These are phyloP conservation scores for Megalonaias nervosa DNA, from an alignment of 1,140 invertebrate species.

Conservation along the genomic window DNA sequence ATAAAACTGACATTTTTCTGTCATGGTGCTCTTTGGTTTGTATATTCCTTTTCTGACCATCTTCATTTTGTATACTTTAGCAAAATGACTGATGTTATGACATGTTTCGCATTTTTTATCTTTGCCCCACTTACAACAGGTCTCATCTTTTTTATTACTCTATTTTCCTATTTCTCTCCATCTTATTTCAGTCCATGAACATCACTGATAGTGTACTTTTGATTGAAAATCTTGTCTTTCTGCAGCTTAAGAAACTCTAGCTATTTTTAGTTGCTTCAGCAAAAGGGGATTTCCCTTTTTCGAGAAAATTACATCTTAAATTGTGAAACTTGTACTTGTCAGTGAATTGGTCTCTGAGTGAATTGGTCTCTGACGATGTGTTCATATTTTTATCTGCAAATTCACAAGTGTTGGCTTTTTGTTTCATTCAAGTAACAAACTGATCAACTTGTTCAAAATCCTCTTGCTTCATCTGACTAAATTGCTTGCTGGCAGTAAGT, in stretches of 20 bases:
- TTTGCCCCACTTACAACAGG: conserved; percentile 8
- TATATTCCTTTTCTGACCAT: too few species aligned
- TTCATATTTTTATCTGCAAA: conserved; percentile 5
- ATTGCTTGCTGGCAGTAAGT: too few species aligned
- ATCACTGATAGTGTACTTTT: neutral
- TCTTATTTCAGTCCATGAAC: neutral
- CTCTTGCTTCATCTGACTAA: too few species aligned
- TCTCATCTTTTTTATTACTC: neutral
- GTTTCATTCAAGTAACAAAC: conserved; percentile 28
- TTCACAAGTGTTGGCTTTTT: conserved; percentile 21
- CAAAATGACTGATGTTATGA: conserved; percentile 33
- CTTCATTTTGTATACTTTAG: conserved; percentile 12
- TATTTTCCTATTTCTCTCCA: neutral
- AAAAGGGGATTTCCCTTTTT: conserved; percentile 18
- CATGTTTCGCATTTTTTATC: conserved; percentile 12
- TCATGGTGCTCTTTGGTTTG: neutral
- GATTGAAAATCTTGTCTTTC: conserved; percentile 3
- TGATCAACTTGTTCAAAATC: conserved; percentile 13
- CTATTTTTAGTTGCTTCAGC: conserved; percentile 11
- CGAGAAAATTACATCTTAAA: conserved; percentile 22
- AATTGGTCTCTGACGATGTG: conserved; percentile 7
- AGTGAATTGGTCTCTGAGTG: conserved; percentile 33
- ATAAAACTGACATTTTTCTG: neutral
- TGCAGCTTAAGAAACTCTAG: neutral
- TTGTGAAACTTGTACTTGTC: conserved; percentile 8